These are phyloP conservation scores for Drosophila pectinifera DNA, from an alignment of 1,140 invertebrate genomes.

Conservation along the genomic window DNA sequence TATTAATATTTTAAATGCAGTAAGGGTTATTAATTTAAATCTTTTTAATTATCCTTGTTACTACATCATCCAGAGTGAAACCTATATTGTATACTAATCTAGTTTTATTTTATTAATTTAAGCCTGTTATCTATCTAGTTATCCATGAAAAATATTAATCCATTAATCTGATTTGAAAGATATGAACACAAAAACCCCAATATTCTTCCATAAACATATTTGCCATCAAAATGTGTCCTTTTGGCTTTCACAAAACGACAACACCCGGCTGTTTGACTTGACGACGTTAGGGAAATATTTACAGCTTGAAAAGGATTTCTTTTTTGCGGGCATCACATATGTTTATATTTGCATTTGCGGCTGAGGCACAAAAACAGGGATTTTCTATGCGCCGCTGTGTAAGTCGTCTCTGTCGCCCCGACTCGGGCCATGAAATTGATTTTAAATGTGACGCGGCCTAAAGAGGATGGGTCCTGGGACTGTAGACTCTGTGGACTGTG, in stretches of 20 bases:
- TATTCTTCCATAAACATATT: conserved; percentile 8
- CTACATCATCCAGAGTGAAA: too few species aligned
- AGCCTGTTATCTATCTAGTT: not conserved
- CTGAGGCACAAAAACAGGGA: conserved; percentile 40
- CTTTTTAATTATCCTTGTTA: not conserved
- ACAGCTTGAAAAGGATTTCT: conserved; percentile 51
- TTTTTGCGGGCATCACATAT: conserved; percentile 51
- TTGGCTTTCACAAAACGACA: not conserved
- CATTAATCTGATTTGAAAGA: not conserved
- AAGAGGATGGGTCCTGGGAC: conserved; percentile 48
- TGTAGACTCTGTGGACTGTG: conserved; percentile 11
- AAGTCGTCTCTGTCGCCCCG: conserved; percentile 21
- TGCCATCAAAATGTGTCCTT: not conserved
- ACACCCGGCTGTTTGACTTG: conserved; percentile 28
- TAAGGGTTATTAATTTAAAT: too few species aligned
- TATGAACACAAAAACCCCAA: too few species aligned
- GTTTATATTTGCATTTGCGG: conserved; percentile 73
- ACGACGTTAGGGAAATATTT: conserved; percentile 31
- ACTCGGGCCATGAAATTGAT: conserved; percentile 71
- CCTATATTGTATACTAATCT: not conserved
- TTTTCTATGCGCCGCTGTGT: conserved; percentile 26
- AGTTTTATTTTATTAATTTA: not conserved
- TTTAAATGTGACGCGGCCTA: conserved; percentile 71
- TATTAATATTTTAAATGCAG: not conserved
- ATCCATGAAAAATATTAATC: not conserved